phyloP scores from a whole-genome alignment of 35 echinoderm and acorn worm species.

The Apostichopus japonicus region DNA sequence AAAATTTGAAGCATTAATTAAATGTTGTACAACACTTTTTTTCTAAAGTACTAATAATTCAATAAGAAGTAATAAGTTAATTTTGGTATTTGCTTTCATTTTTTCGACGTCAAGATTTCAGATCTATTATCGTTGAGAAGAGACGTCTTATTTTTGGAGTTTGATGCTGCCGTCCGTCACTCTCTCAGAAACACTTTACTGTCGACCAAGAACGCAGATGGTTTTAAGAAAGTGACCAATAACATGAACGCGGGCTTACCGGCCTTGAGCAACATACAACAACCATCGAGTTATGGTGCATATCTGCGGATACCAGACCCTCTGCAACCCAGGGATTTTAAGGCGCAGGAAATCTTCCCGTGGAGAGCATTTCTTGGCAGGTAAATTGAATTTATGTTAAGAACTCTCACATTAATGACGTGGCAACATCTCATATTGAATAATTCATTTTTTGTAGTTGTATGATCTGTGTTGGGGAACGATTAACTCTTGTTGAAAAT shows the following conservation, averaged over 20 bases:
- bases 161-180: constrained; percentile 83
- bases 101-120: constrained; percentile 53
- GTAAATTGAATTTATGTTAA: constrained; percentile 15
- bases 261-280: constrained; percentile 76
- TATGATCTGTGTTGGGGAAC: too few relatives aligned
- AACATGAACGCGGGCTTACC: constrained; percentile 79
- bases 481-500: too few relatives aligned
- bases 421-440: too few relatives aligned
- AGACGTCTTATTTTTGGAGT: constrained; percentile 92
- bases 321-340: constrained; percentile 78
- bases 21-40: background rate
- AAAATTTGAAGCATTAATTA: too few relatives aligned
- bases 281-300: constrained; percentile 64
- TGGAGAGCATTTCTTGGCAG: constrained; percentile 87
- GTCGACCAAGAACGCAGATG: constrained; percentile 73
- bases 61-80: background rate
- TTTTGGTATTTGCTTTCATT: too few relatives aligned
- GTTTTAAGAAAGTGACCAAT: constrained; percentile 70
- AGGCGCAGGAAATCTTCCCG: constrained; percentile 78
- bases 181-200: constrained; percentile 88
- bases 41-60: background rate
- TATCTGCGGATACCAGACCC: constrained; percentile 77
- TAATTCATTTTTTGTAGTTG: too few relatives aligned
- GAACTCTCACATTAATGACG: too few relatives aligned
- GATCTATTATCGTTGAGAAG: constrained; percentile 83